Evolutionary conservation across 2,888 invertebrate genomes (phyloP).

Genomic region (Spatulosminthurus flaviceps): DNA sequence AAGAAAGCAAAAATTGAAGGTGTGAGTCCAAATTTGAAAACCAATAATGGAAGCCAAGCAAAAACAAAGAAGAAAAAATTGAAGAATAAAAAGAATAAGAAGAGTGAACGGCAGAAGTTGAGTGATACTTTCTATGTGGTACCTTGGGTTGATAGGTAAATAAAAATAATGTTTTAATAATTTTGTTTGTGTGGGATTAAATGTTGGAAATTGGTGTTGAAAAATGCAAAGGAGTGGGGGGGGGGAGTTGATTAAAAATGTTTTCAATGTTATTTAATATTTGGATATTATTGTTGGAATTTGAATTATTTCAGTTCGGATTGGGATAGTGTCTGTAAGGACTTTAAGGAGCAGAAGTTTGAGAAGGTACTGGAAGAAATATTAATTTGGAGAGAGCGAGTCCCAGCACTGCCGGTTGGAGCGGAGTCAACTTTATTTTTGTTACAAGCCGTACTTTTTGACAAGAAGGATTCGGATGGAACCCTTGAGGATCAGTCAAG

Average conservation of each 20-base stretch:
- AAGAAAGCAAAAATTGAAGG: too few relatives aligned
- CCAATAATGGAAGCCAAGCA: too few relatives aligned
- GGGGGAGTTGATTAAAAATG: too few relatives aligned
- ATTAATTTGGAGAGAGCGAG: conserved; percentile 59
- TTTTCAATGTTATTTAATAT: too few relatives aligned
- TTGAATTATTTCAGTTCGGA: conserved; percentile 60
- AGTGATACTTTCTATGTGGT: conserved; percentile 34
- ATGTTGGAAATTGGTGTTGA: too few relatives aligned
- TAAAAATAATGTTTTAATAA: neutral
- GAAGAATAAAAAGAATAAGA: conserved; percentile 11
- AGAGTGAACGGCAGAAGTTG: neutral
- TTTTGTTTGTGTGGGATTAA: too few relatives aligned
- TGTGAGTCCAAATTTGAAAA: too few relatives aligned
- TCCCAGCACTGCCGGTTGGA: conserved; percentile 59
- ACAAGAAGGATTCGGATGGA: neutral
- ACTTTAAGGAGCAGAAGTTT: conserved; percentile 53
- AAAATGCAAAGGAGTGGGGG: too few relatives aligned
- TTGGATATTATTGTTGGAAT: neutral
- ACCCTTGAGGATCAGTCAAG: conserved; percentile 49
- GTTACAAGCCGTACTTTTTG: conserved; percentile 53
- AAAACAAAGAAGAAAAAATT: conserved; percentile 16
- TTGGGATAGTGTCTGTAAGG: conserved; percentile 60
- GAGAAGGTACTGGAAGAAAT: conserved; percentile 55
- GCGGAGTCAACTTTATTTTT: conserved; percentile 58
- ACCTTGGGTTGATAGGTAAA: conserved; percentile 37